These are phyloP conservation scores for Lophius americanus DNA, from an alignment of 2,797 vertebrate genomes.

Conservation along the genomic window DNA sequence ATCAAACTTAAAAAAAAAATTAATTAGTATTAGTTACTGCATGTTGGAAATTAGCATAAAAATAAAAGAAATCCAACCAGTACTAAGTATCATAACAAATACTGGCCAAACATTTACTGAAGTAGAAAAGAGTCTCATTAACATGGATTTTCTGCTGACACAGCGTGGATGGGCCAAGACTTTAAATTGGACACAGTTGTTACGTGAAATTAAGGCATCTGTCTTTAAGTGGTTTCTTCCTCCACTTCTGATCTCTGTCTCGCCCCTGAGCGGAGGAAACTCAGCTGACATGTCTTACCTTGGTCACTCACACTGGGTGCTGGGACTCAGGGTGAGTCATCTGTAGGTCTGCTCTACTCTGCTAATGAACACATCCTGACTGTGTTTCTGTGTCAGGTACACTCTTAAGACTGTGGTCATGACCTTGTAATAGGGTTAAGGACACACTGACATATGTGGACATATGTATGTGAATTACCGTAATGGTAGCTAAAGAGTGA, in stretches of 20 bases:
- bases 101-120: background rate
- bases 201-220: slow-evolving; percentile 69
- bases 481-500: slow-evolving; percentile 46
- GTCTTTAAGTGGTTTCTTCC: slow-evolving; percentile 62
- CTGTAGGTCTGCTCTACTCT: slow-evolving; percentile 73
- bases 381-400: slow-evolving; percentile 75
- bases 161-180: slow-evolving; percentile 6
- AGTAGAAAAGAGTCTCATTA: background rate
- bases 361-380: slow-evolving; percentile 75
- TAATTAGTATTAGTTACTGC: too few relatives aligned
- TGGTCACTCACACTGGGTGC: slow-evolving; percentile 13
- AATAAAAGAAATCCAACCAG: too few relatives aligned
- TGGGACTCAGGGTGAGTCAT: slow-evolving; percentile 17
- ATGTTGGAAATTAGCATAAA: too few relatives aligned
- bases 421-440: slow-evolving; percentile 77
- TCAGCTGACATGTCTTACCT: slow-evolving; percentile 51
- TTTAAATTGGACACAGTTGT: slow-evolving; percentile 67
- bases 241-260: slow-evolving; percentile 10
- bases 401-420: slow-evolving; percentile 69
- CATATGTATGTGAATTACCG: slow-evolving; percentile 22
- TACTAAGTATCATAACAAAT: too few relatives aligned
- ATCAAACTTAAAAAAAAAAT: background rate
- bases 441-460: slow-evolving; percentile 57
- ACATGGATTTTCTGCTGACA: slow-evolving; percentile 5
- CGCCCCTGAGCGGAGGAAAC: slow-evolving; percentile 39